Evolutionary conservation across 2,888 invertebrate genomes (phyloP).

Genomic region (Argyra leucocephala): DNA sequence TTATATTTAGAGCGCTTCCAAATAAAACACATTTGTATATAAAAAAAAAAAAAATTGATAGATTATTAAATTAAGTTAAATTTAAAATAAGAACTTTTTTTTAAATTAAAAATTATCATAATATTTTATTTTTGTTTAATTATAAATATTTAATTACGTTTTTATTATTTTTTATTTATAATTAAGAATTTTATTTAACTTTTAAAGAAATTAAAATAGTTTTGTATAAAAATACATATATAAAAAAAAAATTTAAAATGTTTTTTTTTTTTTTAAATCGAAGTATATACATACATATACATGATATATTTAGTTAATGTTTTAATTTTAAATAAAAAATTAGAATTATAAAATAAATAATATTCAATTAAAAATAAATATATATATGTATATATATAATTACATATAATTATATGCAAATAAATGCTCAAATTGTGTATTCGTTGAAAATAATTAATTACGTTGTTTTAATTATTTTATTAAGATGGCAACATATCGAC

Average conservation of each 20-base stretch:
- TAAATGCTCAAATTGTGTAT: slow-evolving; percentile 4
- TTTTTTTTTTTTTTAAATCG: not conserved
- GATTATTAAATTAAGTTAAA: too few species aligned
- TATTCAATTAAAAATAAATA: not conserved
- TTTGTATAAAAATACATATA: not conserved
- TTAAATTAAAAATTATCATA: too few species aligned
- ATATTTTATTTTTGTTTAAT: not conserved
- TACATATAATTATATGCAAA: not conserved
- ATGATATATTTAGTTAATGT: not conserved
- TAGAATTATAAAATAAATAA: not conserved
- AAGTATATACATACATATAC: not conserved
- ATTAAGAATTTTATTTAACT: slow-evolving; percentile 1
- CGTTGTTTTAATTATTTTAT: not conserved
- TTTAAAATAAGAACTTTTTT: too few species aligned
- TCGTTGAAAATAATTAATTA: slow-evolving; percentile 2
- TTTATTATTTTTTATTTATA: slow-evolving; percentile 6
- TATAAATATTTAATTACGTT: slow-evolving; percentile 6
- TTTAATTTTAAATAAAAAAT: not conserved
- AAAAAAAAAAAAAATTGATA: not conserved
- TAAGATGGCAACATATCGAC: too few species aligned
- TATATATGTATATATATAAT: not conserved
- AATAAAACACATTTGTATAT: not conserved
- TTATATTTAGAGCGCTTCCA: not conserved
- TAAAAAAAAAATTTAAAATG: not conserved
- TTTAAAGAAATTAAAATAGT: not conserved